These are phyloP conservation scores for Drosophila mulleri DNA, from an alignment of 2,888 invertebrate genomes.

Conservation along the genomic window DNA sequence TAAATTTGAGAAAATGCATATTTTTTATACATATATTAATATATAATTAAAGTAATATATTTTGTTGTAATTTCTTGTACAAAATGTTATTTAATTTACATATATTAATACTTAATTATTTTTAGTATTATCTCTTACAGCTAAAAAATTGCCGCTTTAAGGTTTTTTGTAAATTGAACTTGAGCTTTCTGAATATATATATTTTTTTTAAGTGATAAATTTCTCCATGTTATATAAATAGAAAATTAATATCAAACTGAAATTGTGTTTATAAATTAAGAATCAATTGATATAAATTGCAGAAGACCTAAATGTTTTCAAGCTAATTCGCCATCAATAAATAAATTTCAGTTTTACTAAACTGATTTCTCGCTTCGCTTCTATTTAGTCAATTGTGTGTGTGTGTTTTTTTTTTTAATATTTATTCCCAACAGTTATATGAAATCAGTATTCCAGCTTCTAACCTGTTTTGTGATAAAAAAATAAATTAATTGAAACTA, in stretches of 20 bases:
- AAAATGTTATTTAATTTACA: too few species aligned
- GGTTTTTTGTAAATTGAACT: too few species aligned
- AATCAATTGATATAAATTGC: neutral
- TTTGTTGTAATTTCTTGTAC: too few species aligned
- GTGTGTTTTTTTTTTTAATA: too few species aligned
- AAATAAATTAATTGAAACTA: too few species aligned
- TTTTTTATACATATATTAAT: neutral
- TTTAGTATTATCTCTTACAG: neutral
- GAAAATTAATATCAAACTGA: neutral
- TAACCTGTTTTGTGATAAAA: neutral
- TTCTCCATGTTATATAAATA: too few species aligned
- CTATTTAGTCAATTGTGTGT: neutral
- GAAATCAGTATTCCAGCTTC: neutral
- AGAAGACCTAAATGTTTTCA: neutral
- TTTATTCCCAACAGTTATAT: neutral
- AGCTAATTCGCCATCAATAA: neutral
- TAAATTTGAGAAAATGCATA: neutral
- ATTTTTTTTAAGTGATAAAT: neutral
- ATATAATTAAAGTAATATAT: too few species aligned
- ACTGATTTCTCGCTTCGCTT: neutral
- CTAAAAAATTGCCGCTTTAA: neutral
- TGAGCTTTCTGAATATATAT: neutral
- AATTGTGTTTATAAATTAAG: neutral
- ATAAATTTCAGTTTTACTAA: neutral
- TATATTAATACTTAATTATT: too few species aligned